Base-by-base conservation (phyloP, 2,888 invertebrate genomes). In the Parnassius smintheus region DNA sequence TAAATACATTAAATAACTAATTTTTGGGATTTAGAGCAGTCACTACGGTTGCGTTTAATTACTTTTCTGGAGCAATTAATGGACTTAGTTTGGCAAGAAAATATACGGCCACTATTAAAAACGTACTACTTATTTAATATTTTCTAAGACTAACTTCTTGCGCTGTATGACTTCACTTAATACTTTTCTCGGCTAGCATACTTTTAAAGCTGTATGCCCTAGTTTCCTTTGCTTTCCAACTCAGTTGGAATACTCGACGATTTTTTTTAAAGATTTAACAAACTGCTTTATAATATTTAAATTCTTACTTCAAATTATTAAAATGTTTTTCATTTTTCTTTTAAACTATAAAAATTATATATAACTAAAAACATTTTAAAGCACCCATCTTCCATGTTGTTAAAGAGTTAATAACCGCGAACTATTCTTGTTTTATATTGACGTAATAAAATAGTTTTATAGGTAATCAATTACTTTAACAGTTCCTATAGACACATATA, bases 221-320 rank as follows among this genome's bases (percentile, higher is more conserved):
- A 60, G 54, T 60, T 60, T 44, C 42, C 60, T 54, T 60, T 60
- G 49, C 52, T n/a, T 54, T 48, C 49, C 49, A 60, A 42, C 57
- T 45, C 44, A 18, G 51, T 57, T 42, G 51, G 50, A 44, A 46
- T 51, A 51, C 54, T 42, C 42, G 59, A 55, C 10, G 22, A 41
- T 55, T 18, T 18, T 13, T 60, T 60, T 60, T 48, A 7, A 60
- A 55, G 60, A 44, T 49, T 55, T 49, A 35, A n/a, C 54, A 7
- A 44, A 12, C 13, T 25, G 11, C 18, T 49, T 55, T 49, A 2
- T 49, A 48, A 35, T 35, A 35, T 35, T 35, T 35, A 35, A 35
- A 7, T 35, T 7, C 18, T 35, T 35, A 35, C 7, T 35, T 35
- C 35, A 35, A 35, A 35, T 35, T 35, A 35, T 35, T 35, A 7